Evolutionary conservation across 2,888 invertebrate species (phyloP), one percentile per base, ranked within the genome.

Genomic region (Pandemis cinnamomeana): DNA sequence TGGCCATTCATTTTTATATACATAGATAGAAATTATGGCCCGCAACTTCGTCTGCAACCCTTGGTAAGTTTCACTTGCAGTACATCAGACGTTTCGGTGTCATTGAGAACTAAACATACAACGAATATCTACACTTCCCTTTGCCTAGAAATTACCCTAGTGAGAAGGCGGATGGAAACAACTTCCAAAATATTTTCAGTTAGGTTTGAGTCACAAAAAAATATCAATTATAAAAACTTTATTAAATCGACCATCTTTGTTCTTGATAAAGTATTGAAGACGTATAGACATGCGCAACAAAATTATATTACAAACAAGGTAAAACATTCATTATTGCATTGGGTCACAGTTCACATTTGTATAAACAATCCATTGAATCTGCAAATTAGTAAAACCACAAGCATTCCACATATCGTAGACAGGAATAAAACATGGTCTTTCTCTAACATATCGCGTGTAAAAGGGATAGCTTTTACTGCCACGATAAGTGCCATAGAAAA

Each of bases 201-300:
- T 46, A 27, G 27, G 4, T 46, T 10, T 46, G 11, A 10, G 46
- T n/a, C 11, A 58, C 15, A 58, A 58, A 58, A 58, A 27, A 10
- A 58, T 27, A 11, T 27, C 80, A 80, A 73, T 82, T 80, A 82
- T 77, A 83, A 84, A 81, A 84, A 81, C 79, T 82, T 83, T 85
- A 83, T 82, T 82, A 80, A 82, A 82, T 78, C 80, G 87, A 86
- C 82, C 83, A 83, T 83, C 82, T 83, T 90, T 90, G 88, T 88
- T 91, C 89, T 86, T 86, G 85, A 85, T 78, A 84, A 84, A 75
- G 79, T 83, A 84, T 81, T 83, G 80, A 78, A 83, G 84, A 84
- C 82, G 81, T 78, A 79, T 75, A 78, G 79, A 81, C 83, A 20
- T 13, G 44, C 64, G 48, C 80, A 81, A 83, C 81, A 78, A 82